phyloP scores from a whole-genome alignment of 2,888 invertebrate species.

The Dinocampus coccinellae region DNA sequence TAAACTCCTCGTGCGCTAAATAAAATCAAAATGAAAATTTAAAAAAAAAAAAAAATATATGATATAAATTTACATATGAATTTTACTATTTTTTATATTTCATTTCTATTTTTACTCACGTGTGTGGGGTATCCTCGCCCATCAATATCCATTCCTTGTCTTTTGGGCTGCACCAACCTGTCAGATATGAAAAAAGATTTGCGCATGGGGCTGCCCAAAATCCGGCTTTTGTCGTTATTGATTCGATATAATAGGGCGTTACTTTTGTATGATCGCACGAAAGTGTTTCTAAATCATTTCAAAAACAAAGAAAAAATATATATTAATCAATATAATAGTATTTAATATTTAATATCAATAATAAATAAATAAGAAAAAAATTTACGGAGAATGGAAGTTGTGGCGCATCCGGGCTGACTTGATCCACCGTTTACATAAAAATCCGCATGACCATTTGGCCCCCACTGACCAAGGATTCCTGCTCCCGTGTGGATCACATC shows the following conservation, averaged over 20 bases:
- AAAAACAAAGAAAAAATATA: constrained; percentile 18
- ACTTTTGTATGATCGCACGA: constrained; percentile 93
- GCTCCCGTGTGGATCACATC: constrained; percentile 89
- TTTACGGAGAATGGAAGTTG: constrained; percentile 86
- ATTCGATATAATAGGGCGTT: constrained; percentile 91
- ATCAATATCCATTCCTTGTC: constrained; percentile 85
- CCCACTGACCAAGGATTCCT: constrained; percentile 90
- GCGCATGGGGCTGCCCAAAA: constrained; percentile 90
- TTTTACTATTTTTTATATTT: not conserved
- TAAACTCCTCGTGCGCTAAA: constrained; percentile 86
- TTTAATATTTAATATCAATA: not conserved
- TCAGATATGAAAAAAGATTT: constrained; percentile 84
- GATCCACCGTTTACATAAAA: constrained; percentile 92
- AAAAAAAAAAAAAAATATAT: no score
- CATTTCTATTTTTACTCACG: constrained; percentile 72
- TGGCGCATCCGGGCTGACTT: constrained; percentile 88
- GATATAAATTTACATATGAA: no score
- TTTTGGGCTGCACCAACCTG: constrained; percentile 86
- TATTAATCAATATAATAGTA: not conserved
- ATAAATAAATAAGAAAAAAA: not conserved
- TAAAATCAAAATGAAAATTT: constrained; percentile 9
- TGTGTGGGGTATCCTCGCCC: constrained; percentile 85
- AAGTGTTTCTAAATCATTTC: constrained; percentile 78
- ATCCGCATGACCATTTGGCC: constrained; percentile 89
- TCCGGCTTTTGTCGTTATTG: constrained; percentile 82